These are phyloP conservation scores for Symphodus melops DNA, from an alignment of 2,113 vertebrate species.

Conservation along the genomic window DNA sequence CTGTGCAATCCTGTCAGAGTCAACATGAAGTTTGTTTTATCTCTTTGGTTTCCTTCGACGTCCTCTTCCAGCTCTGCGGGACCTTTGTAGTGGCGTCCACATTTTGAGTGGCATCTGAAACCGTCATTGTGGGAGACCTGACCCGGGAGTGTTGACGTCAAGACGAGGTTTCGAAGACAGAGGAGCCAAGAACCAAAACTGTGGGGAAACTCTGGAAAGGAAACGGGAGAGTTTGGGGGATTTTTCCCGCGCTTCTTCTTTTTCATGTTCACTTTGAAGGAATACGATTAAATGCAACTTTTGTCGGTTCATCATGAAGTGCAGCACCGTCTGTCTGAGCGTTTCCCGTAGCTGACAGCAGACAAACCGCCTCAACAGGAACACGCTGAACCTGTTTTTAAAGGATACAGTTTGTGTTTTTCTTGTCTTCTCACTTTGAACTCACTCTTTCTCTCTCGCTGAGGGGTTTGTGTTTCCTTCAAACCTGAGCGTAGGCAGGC, in stretches of 20 bases:
- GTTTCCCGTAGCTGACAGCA: slow-evolving; percentile 17
- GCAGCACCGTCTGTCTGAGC: slow-evolving; percentile 16
- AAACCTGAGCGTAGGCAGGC: slow-evolving; percentile 38
- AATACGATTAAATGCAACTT: neutral
- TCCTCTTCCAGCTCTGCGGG: slow-evolving; percentile 17
- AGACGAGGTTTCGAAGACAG: slow-evolving; percentile 36
- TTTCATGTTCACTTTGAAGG: neutral
- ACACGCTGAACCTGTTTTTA: slow-evolving; percentile 26
- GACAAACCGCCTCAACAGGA: slow-evolving; percentile 32
- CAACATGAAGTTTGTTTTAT: slow-evolving; percentile 1
- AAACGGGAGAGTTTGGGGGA: neutral
- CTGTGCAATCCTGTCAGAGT: no score
- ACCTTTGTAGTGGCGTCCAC: slow-evolving; percentile 55
- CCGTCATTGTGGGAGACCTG: slow-evolving; percentile 26
- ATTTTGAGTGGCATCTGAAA: slow-evolving; percentile 61
- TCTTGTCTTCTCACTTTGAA: slow-evolving; percentile 51
- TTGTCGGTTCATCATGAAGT: neutral
- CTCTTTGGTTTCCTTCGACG: slow-evolving; percentile 71
- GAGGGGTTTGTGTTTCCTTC: slow-evolving; percentile 45
- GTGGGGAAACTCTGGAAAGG: slow-evolving; percentile 18
- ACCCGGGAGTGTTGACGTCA: neutral
- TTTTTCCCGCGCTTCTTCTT: slow-evolving; percentile 4
- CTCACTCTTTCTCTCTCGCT: slow-evolving; percentile 33
- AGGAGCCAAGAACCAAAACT: neutral
- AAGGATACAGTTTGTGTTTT: slow-evolving; percentile 45